Evolutionary conservation across 2,888 invertebrate genomes (phyloP), one percentile per base, ranked within the genome.

Genomic region (Campaea margaritaria): DNA sequence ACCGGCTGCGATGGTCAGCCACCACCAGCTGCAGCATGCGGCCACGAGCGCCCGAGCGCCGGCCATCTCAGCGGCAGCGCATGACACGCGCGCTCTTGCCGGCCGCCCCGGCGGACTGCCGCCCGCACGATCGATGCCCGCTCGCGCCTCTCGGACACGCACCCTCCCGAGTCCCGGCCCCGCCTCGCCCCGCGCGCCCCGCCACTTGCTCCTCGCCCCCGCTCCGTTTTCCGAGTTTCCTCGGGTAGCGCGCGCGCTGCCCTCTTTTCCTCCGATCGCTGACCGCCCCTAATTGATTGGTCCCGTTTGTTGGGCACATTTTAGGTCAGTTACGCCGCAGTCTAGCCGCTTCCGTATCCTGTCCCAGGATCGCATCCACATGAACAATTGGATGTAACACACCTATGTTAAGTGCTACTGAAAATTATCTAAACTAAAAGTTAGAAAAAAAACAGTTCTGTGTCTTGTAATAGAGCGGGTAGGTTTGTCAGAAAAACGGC

Each of bases 181-280:
- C 85, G 78, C 83, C 79, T 71, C 82, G 62, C 69, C 68, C 68
- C 62, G 67, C 65, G 75, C 78, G 78, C 77, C 70, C 75, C 79
- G 52, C 68, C 63, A 65, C 51, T 65, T 68, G 51, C 66, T 59
- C 80, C 63, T 62, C 62, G 76, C 75, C 78, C 70, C 80, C 83
- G 76, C 80, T 80, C 83, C 80, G 82, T 91, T 91, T 87, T 89
- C 93, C 93, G 89, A 87, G 79, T 88, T 89, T 91, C 86, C 87
- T 82, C 79, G 85, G 91, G 89, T 92, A 93, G 93, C 93, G 93
- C 92, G 90, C 91, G 91, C 92, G 93, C 93, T 93, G 93, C 89
- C 92, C 88, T 86, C 86, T 87, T 91, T 91, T 88, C 89, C 79
- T 81, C 82, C 88, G 85, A 90, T 86, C 89, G 91, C 91, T 90